phyloP scores from a whole-genome alignment of 1,140 invertebrate species.

The Cheumatopsyche charites region DNA sequence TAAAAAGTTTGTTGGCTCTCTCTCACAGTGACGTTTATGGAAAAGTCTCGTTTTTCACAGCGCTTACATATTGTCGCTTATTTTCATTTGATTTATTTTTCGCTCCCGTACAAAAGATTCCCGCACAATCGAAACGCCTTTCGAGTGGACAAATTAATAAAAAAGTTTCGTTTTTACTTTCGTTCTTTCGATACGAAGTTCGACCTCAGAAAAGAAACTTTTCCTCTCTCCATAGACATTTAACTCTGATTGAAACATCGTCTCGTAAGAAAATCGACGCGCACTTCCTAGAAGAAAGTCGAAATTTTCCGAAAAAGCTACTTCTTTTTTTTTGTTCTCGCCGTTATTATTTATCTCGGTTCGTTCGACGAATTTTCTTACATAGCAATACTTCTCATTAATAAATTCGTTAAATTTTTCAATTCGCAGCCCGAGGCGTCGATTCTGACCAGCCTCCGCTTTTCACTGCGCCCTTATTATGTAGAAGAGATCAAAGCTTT shows the following conservation, averaged over 20 bases:
- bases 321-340: background rate
- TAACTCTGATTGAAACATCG: conserved; percentile 25
- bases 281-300: background rate
- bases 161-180: background rate
- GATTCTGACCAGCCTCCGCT: background rate
- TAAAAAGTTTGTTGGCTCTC: background rate
- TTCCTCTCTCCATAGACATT: conserved; percentile 19
- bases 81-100: background rate
- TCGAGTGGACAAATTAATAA: conserved; percentile 27
- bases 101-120: too few relatives aligned
- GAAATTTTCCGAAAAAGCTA: background rate
- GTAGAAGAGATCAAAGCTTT: conserved; percentile 14
- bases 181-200: background rate
- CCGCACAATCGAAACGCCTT: background rate
- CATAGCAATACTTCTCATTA: background rate
- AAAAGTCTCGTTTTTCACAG: background rate
- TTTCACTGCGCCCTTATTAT: background rate
- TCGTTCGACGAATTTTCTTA: background rate
- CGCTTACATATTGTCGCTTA: background rate
- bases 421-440: background rate
- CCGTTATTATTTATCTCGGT: background rate
- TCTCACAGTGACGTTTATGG: background rate
- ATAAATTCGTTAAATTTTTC: conserved; percentile 20
- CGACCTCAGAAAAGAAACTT: conserved; percentile 16
- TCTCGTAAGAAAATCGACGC: background rate